phyloP scores from a whole-genome alignment of 2,113 vertebrate genomes.

The Halichoeres trimaculatus region DNA sequence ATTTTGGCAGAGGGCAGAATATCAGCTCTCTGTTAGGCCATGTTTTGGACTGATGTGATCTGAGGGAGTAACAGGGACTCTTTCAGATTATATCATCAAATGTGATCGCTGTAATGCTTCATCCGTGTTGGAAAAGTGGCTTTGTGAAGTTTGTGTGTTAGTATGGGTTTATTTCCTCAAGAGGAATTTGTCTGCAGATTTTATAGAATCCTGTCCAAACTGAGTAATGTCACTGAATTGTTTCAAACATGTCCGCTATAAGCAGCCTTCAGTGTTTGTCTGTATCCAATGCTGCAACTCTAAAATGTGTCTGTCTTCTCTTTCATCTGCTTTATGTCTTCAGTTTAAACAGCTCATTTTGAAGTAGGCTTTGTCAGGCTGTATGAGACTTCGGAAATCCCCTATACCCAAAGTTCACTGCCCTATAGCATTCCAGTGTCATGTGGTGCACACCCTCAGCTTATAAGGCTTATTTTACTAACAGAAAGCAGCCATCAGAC shows the following conservation, averaged over 20 bases:
- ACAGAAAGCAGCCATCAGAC: conserved; percentile 5
- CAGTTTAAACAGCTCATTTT: conserved; percentile 15
- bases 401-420: conserved; percentile 17
- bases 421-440: conserved; percentile 58
- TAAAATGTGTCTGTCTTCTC: no score
- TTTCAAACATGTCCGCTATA: no score
- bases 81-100: neutral
- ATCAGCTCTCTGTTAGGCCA: neutral
- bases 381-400: conserved; percentile 32
- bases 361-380: conserved; percentile 9
- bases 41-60: neutral
- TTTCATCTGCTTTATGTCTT: conserved; percentile 20
- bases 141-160: neutral
- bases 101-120: neutral
- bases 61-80: conserved; percentile 13
- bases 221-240: no score
- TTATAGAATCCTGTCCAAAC: no score
- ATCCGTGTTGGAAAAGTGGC: neutral
- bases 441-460: conserved; percentile 47
- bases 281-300: no score
- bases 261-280: no score
- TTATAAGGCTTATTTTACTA: conserved; percentile 1
- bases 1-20: conserved; percentile 42
- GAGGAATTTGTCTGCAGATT: no score
- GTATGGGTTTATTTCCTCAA: no score